Conservation (phyloP, 2,797 vertebrate species). For the Sciurus vulgaris region DNA sequence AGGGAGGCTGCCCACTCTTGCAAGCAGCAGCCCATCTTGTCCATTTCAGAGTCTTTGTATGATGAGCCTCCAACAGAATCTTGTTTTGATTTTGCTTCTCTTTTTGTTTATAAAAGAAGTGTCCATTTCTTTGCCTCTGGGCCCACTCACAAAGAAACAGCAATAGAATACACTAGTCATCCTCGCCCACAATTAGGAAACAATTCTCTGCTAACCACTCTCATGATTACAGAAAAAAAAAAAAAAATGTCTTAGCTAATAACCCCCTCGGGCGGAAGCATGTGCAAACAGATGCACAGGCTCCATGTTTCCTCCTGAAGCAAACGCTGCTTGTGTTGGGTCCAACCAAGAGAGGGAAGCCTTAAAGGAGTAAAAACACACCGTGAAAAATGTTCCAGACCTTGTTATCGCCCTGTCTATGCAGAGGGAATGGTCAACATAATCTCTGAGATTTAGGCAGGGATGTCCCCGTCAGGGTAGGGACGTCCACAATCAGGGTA, state of each 20-base stretch:
- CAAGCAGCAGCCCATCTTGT: slow-evolving; percentile 18
- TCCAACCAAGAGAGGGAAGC: not conserved
- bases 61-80: slow-evolving; percentile 48
- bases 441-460: not conserved
- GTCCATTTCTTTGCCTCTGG: slow-evolving; percentile 79
- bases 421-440: not conserved
- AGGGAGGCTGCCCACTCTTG: not conserved
- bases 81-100: slow-evolving; percentile 81
- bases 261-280: slow-evolving; percentile 68
- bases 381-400: not conserved
- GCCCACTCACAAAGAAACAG: slow-evolving; percentile 71
- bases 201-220: slow-evolving; percentile 79
- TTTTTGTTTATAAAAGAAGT: slow-evolving; percentile 79
- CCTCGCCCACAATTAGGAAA: slow-evolving; percentile 77
- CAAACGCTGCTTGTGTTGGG: slow-evolving; percentile 62
- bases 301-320: slow-evolving; percentile 71
- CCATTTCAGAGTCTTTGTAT: slow-evolving; percentile 15
- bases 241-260: slow-evolving; percentile 74
- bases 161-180: slow-evolving; percentile 36
- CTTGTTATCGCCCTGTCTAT: not conserved
- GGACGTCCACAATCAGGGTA: not conserved
- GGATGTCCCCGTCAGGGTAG: not conserved
- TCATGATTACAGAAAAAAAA: slow-evolving; percentile 78
- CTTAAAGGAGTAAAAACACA: not conserved
- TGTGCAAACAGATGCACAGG: slow-evolving; percentile 61